These are phyloP conservation scores for Cyanoderma ruficeps DNA, from an alignment of 2,113 vertebrate genomes.

Conservation along the genomic window DNA sequence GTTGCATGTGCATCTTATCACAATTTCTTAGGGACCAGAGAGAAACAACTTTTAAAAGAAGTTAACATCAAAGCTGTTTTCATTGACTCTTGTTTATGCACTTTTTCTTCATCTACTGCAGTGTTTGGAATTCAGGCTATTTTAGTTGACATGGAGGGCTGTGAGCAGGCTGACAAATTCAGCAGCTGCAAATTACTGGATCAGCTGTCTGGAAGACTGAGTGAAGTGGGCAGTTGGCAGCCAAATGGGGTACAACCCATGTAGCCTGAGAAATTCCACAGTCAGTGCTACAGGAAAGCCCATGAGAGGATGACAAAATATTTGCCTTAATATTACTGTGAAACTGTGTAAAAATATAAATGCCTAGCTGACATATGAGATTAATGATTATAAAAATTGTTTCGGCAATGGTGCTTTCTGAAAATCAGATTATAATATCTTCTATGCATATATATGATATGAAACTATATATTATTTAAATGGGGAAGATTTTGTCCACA, in stretches of 20 bases:
- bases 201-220: conserved; percentile 49
- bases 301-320: background rate
- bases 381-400: background rate
- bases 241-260: background rate
- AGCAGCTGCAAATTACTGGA: conserved; percentile 55
- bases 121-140: conserved; percentile 25
- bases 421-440: background rate
- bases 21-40: background rate
- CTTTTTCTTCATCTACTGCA: background rate
- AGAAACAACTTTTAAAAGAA: background rate
- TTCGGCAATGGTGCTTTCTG: background rate
- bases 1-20: background rate
- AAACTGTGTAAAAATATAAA: background rate
- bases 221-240: conserved; percentile 48
- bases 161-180: conserved; percentile 5
- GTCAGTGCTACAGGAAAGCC: background rate
- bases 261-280: conserved; percentile 12
- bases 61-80: background rate
- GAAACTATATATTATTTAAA: background rate
- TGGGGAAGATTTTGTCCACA: background rate
- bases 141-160: background rate
- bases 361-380: background rate
- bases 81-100: background rate
- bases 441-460: background rate
- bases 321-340: background rate